Evolutionary conservation across 1,140 invertebrate species (phyloP), one percentile per base, ranked within the genome.

Genomic region (Brachionus rotundiformis): DNA sequence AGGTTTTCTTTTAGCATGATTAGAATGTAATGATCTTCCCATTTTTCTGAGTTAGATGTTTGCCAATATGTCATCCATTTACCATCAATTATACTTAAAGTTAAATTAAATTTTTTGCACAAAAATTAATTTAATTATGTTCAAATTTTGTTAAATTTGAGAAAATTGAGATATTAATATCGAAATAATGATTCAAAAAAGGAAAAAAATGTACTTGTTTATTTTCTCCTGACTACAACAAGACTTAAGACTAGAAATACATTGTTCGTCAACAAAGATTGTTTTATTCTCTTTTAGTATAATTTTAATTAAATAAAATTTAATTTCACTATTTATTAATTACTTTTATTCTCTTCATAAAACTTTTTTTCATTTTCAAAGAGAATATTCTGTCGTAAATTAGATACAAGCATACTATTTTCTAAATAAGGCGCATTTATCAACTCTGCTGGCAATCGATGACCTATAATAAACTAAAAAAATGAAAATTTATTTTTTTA

Each of bases 21-120:
- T 36, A 63, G 23, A 19, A 79, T 59, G 25, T 33, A 59, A 39
- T 79, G 76, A 59, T 79, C 54, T 54, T 79, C 76, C 29, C 59
- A 59, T 54, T 63, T 59, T 39, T 59, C 76, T 36, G 33, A 8
- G 25, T 61, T 59, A 4, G 25, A 19, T 11, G 76, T 36, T 41
- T 54, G 76, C 76, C 76, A 79, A 25, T 79, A 63, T 3, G 76
- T 33, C n/a, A 36, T 23, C 36, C 44, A 79, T 41, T 79, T 79
- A 3, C 36, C 76, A 31, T 79, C 68, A 44, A 27, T 41, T 13
- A 73, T 13, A 11, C 68, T 73, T 5, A 2, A n/a, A 73, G 44
- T 5, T 16, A 29, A 3, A 41, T 23, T 41, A 23, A 31, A 31
- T 31, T 29, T 3, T 19, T 61, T n/a, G n/a, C n/a, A n/a, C 3